Evolutionary conservation across 2,113 vertebrate species (phyloP).

Genomic region (Sialia sialis): DNA sequence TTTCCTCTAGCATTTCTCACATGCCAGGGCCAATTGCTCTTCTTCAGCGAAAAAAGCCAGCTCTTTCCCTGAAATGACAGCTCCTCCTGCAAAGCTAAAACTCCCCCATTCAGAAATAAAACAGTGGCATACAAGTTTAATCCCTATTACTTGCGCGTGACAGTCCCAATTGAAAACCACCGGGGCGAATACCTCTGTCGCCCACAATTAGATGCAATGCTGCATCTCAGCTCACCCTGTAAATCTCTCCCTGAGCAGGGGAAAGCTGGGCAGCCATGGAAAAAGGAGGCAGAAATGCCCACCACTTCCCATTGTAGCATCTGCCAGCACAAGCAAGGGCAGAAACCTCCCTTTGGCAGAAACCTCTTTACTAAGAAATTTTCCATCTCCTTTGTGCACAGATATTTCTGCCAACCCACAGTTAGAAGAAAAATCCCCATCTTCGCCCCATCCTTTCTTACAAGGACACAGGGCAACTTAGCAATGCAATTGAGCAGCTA

Average conservation of each 20-base stretch:
- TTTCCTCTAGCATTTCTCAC: neutral
- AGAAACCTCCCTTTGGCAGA: neutral
- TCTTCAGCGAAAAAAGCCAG: slow-evolving; percentile 13
- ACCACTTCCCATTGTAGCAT: neutral
- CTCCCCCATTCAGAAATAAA: neutral
- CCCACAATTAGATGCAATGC: neutral
- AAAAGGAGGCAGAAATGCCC: neutral
- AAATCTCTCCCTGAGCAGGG: neutral
- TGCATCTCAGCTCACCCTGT: neutral
- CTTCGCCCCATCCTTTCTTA: neutral
- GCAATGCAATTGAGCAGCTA: neutral
- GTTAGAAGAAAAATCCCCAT: neutral
- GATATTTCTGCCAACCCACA: neutral
- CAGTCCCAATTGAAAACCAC: neutral
- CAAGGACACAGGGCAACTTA: neutral
- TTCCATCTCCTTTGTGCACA: neutral
- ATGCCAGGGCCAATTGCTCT: neutral
- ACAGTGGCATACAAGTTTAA: neutral
- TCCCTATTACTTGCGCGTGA: neutral
- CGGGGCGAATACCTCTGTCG: neutral
- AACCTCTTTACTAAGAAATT: neutral
- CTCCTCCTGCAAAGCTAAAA: neutral
- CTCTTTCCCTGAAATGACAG: neutral
- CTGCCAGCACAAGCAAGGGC: neutral
- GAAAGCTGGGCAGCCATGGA: neutral